A percentile compares a stretch with the other conserved stretches of the same genome.
Conservation (phyloP, 2,797 vertebrate species). For the Smutsia gigantea region DNA sequence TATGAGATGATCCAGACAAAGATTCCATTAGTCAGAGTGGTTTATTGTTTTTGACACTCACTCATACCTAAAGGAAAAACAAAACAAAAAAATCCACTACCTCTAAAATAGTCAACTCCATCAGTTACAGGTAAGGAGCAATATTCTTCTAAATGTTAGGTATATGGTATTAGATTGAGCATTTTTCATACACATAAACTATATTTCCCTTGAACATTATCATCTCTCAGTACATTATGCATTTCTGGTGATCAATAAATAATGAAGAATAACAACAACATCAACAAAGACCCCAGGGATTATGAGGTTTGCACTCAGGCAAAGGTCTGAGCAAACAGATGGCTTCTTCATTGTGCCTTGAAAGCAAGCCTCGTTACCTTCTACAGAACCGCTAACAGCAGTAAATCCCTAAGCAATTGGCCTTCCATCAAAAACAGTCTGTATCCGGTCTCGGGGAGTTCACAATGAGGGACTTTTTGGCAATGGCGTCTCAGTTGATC, state of each 20-base stretch:
- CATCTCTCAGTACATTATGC: constrained; percentile 69
- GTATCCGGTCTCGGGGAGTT: constrained; percentile 75
- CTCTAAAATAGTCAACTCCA: background rate
- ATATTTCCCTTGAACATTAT: constrained; percentile 57
- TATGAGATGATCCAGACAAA: background rate
- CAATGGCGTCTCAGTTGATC: constrained; percentile 76
- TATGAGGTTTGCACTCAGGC: constrained; percentile 60
- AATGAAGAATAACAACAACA: constrained; percentile 80
- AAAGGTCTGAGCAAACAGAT: constrained; percentile 76
- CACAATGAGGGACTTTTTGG: constrained; percentile 67
- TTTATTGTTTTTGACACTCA: background rate
- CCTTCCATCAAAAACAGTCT: constrained; percentile 78
- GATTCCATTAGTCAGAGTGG: background rate
- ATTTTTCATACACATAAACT: constrained; percentile 59
- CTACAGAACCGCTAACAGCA: constrained; percentile 49
- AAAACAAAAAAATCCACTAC: background rate
- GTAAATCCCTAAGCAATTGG: constrained; percentile 76
- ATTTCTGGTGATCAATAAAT: constrained; percentile 79
- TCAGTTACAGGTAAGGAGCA: background rate
- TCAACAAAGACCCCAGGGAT: constrained; percentile 55
- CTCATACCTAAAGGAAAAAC: background rate
- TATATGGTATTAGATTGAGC: background rate
- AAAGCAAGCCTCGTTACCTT: constrained; percentile 64
- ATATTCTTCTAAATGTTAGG: background rate
- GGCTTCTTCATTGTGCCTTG: constrained; percentile 65